Percentiles rank a stretch among this genome's conserved stretches.
Evolutionary conservation across 2,888 invertebrate species (phyloP).

Genomic region (Philereme vetulata): DNA sequence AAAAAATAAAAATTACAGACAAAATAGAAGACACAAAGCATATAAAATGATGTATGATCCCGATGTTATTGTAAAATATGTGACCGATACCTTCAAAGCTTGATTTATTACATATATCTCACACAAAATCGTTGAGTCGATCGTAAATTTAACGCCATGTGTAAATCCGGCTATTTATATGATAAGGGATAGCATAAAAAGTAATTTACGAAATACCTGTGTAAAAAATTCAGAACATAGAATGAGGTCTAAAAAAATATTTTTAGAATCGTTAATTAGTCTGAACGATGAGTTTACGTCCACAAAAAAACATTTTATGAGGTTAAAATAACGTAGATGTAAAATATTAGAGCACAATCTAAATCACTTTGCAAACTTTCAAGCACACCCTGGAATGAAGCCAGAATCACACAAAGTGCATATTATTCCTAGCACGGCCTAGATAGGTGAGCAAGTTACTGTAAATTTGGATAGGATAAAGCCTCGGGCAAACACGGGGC

Average conservation of each 20-base stretch:
- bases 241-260: not conserved
- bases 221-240: not conserved
- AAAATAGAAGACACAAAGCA: too few species aligned
- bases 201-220: not conserved
- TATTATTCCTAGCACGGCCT: conserved; percentile 23
- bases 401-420: conserved; percentile 27
- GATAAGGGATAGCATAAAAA: not conserved
- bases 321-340: too few species aligned
- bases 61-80: conserved; percentile 23
- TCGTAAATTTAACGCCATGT: conserved; percentile 32
- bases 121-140: conserved; percentile 34
- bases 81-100: conserved; percentile 27
- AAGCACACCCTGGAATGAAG: conserved; percentile 21
- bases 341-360: conserved; percentile 18
- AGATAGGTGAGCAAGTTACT: conserved; percentile 27
- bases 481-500: conserved; percentile 3
- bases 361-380: conserved; percentile 26
- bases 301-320: too few species aligned
- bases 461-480: conserved; percentile 21
- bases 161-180: conserved; percentile 22
- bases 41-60: conserved; percentile 28
- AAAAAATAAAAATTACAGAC: too few species aligned
- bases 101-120: conserved; percentile 38
- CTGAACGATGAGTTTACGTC: too few species aligned
- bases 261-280: too few species aligned